Base-by-base conservation (phyloP, 2,888 invertebrate genomes). In the Ellobium chinense region DNA sequence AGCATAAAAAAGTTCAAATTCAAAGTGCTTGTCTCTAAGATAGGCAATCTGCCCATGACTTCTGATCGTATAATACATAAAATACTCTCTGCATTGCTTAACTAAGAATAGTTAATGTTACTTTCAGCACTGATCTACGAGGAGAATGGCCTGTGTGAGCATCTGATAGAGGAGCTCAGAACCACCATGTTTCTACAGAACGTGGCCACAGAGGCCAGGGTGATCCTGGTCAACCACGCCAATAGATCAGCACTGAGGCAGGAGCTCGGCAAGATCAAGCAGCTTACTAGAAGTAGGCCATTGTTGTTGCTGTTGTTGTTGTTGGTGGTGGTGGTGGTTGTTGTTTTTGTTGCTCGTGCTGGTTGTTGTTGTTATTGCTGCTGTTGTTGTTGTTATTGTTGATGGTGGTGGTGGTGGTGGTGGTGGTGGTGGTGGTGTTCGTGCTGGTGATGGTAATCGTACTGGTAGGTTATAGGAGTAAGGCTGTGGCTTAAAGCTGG, bases 271-370 rank as follows among this genome's bases (percentile, higher is more conserved):
- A 12, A 21, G n/a, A 54, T 72, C 31, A 78, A 72, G 46, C 37
- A n/a, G 18, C 24, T 78, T 5, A 78, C 78, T 18, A 70, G 78
- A 54, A 78, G 78, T 78, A 54, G 36, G 78, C 70, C 1, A 12
- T 21, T 3, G 0, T 14, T 9, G 31, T 21, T 1, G 12, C 5
- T 63, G 21, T 34, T 62, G 5, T 24, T 7, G 29, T 5, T 4
- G 29, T 62, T 46, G 18, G 46, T 46, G 18, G 46, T 46, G 18
- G 46, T 46, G 18, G 46, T 46, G 18, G 46, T 46, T 12, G 46
- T 12, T 12, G 46, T 46, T 12, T 9, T 46, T 18, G 18, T 46
- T 46, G 18, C 18, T 46, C 7, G 46, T 46, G 9, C 18, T 46
- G 18, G 18, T 46, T 9, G 46, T 46, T 12, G 46, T 46, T 46